Evolutionary conservation across 1,140 invertebrate genomes (phyloP).

Genomic region (Mactra quadrangularis): DNA sequence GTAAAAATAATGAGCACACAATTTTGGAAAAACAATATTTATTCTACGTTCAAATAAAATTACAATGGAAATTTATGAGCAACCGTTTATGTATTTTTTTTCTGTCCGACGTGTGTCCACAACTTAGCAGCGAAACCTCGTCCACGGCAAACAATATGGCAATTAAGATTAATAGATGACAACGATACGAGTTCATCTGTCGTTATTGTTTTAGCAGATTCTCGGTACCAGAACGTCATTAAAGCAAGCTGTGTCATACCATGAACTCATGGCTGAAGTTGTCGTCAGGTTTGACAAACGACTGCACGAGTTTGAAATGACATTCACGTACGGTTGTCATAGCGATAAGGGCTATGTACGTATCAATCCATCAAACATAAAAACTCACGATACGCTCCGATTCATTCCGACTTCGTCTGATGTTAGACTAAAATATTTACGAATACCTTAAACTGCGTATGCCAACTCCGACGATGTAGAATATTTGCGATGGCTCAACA

Average conservation of each 20-base stretch:
- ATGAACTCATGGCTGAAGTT: neutral
- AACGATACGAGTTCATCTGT: too few species aligned
- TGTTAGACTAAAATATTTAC: slow-evolving; percentile 27
- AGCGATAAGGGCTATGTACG: slow-evolving; percentile 41
- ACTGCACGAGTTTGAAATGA: slow-evolving; percentile 51
- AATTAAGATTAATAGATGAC: too few species aligned
- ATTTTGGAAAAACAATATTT: too few species aligned
- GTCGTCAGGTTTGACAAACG: slow-evolving; percentile 51
- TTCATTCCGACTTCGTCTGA: slow-evolving; percentile 22
- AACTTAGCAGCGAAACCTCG: too few species aligned
- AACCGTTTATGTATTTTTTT: too few species aligned
- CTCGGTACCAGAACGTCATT: neutral
- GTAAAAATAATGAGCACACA: too few species aligned
- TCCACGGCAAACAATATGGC: too few species aligned
- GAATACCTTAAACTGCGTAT: slow-evolving; percentile 18
- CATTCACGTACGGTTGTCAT: slow-evolving; percentile 55
- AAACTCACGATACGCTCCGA: slow-evolving; percentile 35
- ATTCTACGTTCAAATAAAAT: too few species aligned
- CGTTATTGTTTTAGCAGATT: slow-evolving; percentile 8
- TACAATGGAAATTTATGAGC: too few species aligned
- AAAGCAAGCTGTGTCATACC: slow-evolving; percentile 30
- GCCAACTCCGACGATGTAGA: neutral
- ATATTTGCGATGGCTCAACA: slow-evolving; percentile 4
- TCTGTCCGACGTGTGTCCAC: too few species aligned
- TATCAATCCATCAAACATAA: slow-evolving; percentile 46